Conservation (phyloP, 64 coral and sea anemone species). For the Dendronephthya gigantea region DNA sequence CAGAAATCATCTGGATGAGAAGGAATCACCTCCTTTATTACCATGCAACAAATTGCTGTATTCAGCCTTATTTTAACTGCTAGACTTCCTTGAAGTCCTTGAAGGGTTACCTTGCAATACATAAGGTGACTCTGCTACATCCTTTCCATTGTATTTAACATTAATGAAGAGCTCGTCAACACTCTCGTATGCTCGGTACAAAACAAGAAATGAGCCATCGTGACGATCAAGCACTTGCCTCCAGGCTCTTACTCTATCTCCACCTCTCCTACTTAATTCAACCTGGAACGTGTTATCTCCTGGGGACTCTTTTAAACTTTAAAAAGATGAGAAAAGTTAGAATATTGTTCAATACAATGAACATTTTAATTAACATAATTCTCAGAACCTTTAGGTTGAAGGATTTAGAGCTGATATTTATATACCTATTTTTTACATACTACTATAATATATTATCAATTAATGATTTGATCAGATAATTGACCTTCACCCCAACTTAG, state of each 20-base stretch:
- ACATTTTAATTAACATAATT: no score
- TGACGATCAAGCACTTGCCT: slow-evolving; percentile 68
- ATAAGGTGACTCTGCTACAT: slow-evolving; percentile 74
- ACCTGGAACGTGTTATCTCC: slow-evolving; percentile 72
- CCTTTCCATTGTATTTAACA: slow-evolving; percentile 59
- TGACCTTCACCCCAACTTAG: neutral
- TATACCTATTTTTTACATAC: no score
- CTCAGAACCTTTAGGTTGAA: no score
- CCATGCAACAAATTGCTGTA: neutral
- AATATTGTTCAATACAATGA: no score
- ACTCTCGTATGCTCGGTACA: slow-evolving; percentile 63
- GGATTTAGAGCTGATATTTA: no score
- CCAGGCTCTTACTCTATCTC: slow-evolving; percentile 59
- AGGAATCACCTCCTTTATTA: neutral
- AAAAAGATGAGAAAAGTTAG: neutral
- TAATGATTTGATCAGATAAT: no score
- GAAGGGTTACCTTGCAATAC: slow-evolving; percentile 49
- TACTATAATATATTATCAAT: no score
- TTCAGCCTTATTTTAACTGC: no score
- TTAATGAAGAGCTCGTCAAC: slow-evolving; percentile 67
- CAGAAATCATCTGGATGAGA: no score
- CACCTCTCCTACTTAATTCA: slow-evolving; percentile 39
- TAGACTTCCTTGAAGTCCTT: no score
- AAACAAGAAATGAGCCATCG: slow-evolving; percentile 89
- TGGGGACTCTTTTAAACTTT: slow-evolving; percentile 69